A percentile compares a stretch with the other conserved stretches of the same genome.
Conservation (phyloP, 2,888 invertebrate genomes). For the Eumacrocentrus americanus region DNA sequence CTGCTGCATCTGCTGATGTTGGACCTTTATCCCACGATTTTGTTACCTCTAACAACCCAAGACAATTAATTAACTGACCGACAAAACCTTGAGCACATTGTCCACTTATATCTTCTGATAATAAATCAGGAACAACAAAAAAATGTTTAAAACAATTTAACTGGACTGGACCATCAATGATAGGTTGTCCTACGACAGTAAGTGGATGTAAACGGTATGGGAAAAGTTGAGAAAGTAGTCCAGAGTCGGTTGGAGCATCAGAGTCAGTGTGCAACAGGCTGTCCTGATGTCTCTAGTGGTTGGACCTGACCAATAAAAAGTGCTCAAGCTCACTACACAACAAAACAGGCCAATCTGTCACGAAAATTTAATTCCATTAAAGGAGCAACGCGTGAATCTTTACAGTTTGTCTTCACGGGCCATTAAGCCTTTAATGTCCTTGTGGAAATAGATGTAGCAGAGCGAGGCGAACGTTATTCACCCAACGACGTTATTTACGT, state of each 20-base stretch:
- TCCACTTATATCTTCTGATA: neutral
- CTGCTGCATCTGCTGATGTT: conserved; percentile 10
- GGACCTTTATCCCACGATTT: no score
- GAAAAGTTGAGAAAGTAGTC: neutral
- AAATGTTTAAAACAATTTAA: no score
- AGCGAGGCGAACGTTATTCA: conserved; percentile 23
- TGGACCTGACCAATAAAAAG: neutral
- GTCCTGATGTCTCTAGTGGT: conserved; percentile 5
- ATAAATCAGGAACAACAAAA: neutral
- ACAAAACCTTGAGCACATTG: no score
- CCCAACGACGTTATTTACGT: conserved; percentile 1
- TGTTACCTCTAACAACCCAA: no score
- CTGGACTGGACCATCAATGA: neutral
- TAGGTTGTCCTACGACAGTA: neutral
- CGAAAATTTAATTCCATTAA: neutral
- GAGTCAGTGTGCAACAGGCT: conserved; percentile 29
- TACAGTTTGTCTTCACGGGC: conserved; percentile 2
- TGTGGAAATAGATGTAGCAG: conserved; percentile 30
- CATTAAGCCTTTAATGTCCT: conserved; percentile 12
- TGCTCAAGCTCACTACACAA: no score
- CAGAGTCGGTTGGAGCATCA: neutral
- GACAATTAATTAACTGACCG: no score
- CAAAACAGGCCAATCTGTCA: neutral
- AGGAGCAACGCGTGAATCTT: neutral
- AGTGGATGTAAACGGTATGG: neutral